Percentiles rank a stretch among this genome's conserved stretches.
Evolutionary conservation across 2,797 vertebrate genomes (phyloP).

Genomic region (Varecia variegata): DNA sequence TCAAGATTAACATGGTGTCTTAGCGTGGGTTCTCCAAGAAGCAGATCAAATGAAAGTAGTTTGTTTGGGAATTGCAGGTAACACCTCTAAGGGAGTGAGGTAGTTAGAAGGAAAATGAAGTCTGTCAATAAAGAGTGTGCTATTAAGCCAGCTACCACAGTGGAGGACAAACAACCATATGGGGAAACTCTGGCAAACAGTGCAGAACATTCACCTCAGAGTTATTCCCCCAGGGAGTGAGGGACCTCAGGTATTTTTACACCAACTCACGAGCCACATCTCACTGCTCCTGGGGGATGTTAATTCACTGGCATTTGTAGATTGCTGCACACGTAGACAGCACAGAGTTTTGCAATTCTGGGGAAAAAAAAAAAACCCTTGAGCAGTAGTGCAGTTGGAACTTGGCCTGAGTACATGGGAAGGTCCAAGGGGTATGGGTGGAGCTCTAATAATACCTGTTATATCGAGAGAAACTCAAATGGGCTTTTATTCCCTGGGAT

Average conservation of each 20-base stretch:
- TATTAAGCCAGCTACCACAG: neutral
- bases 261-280: neutral
- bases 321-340: neutral
- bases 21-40: slow-evolving; percentile 14
- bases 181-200: neutral
- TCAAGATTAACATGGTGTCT: neutral
- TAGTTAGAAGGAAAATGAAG: neutral
- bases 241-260: neutral
- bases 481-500: neutral
- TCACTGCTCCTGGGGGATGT: neutral
- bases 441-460: neutral
- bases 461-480: neutral
- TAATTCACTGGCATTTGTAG: neutral
- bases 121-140: neutral
- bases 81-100: neutral
- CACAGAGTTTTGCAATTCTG: neutral
- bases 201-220: neutral
- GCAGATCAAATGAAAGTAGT: neutral
- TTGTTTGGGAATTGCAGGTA: neutral
- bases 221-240: neutral
- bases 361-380: neutral
- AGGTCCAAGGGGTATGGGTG: neutral
- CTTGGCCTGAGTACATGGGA: neutral
- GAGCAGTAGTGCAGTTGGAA: neutral
- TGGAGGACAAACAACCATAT: neutral